Evolutionary conservation across 37 sponge, comb jelly and placozoan genomes (phyloP).

Genomic region (Beroe forskalii): DNA sequence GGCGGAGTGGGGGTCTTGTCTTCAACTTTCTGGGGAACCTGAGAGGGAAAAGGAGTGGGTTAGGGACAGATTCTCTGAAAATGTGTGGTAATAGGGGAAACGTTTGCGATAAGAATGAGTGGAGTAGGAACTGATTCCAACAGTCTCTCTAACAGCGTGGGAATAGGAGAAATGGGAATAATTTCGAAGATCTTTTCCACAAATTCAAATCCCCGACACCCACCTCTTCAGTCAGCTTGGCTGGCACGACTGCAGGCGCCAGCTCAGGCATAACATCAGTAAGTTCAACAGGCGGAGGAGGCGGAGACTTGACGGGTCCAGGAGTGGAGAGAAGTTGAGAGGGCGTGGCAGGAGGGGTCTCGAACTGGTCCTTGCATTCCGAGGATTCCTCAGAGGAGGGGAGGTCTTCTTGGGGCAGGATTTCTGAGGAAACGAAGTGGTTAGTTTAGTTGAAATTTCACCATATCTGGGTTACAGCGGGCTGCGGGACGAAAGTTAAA

Average conservation of each 20-base stretch:
- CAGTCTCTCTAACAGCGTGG: no score
- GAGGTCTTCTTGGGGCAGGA: background rate
- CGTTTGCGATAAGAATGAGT: no score
- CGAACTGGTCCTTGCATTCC: slow-evolving; percentile 19
- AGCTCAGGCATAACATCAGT: background rate
- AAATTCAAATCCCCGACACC: background rate
- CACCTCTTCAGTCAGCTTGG: background rate
- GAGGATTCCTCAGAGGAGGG: slow-evolving; percentile 63
- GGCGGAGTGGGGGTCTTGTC: background rate
- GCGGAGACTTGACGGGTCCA: background rate
- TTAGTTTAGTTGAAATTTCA: no score
- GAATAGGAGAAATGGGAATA: no score
- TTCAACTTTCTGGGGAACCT: background rate
- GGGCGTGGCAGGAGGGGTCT: slow-evolving; percentile 61
- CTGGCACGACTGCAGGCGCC: background rate
- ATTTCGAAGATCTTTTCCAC: no score
- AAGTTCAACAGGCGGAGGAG: slow-evolving; percentile 1
- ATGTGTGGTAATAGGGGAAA: no score
- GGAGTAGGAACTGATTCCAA: no score
- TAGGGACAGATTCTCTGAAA: no score
- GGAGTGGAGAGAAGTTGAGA: background rate
- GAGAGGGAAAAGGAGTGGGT: background rate
- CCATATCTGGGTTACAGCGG: no score
- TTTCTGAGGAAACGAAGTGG: background rate
- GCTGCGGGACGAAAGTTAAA: no score